Evolutionary conservation across 2,888 invertebrate species (phyloP).

Genomic region (Ptilodon capucinus): DNA sequence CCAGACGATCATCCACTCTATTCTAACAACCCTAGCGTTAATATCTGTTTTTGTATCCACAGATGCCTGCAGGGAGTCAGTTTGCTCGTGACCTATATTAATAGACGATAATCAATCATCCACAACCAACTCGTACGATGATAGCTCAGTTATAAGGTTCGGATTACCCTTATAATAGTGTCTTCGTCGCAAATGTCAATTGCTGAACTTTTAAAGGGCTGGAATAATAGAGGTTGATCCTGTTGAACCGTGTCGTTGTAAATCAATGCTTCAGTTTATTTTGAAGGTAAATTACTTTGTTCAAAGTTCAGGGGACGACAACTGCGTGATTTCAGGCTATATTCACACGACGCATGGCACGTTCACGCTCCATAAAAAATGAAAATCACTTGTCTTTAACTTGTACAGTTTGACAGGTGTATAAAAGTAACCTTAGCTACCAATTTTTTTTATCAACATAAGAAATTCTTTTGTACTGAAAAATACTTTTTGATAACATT

Average conservation of each 20-base stretch:
- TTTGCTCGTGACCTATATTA: conserved; percentile 35
- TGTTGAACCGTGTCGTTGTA: conserved; percentile 67
- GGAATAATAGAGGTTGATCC: conserved; percentile 57
- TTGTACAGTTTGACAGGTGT: no score
- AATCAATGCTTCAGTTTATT: conserved; percentile 59
- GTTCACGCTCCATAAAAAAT: no score
- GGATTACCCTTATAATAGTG: conserved; percentile 58
- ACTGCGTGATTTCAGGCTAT: conserved; percentile 9
- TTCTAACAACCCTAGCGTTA: conserved; percentile 9
- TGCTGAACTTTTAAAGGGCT: conserved; percentile 71
- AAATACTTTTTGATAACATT: no score
- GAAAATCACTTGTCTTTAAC: no score
- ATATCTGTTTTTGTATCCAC: conserved; percentile 31
- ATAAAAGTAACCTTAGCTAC: no score
- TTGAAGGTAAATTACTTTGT: conserved; percentile 57
- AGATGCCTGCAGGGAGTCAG: conserved; percentile 15
- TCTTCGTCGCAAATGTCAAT: conserved; percentile 70
- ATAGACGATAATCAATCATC: conserved; percentile 40
- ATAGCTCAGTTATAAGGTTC: conserved; percentile 52
- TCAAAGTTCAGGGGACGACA: conserved; percentile 52
- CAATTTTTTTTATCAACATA: no score
- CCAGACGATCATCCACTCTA: not conserved
- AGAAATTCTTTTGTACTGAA: no score
- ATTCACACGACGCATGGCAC: not conserved
- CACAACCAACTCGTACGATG: conserved; percentile 29